These are phyloP conservation scores for Achatina immaculata DNA, from an alignment of 1,140 invertebrate genomes.

Conservation along the genomic window DNA sequence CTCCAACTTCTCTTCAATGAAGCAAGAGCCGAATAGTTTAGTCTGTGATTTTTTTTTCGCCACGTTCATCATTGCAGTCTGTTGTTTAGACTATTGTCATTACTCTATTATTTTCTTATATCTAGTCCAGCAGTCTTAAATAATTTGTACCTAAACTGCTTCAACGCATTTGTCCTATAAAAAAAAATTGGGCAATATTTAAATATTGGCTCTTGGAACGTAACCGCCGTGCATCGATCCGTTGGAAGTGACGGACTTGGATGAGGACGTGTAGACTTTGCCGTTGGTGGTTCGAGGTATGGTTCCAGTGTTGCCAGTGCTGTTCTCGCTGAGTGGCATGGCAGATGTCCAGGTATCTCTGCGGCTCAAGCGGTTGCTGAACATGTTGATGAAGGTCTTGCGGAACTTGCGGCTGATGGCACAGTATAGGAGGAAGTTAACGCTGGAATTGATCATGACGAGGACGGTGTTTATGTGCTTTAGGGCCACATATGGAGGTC, in stretches of 20 bases:
- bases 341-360: constrained; percentile 44
- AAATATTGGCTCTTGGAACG: constrained; percentile 11
- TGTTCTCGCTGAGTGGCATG: constrained; percentile 47
- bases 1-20: too few relatives aligned
- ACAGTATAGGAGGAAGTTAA: constrained; percentile 96
- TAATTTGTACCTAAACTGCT: too few relatives aligned
- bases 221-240: constrained; percentile 21
- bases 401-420: constrained; percentile 97
- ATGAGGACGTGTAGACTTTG: constrained; percentile 39
- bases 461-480: constrained; percentile 80
- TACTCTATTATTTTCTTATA: too few relatives aligned
- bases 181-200: not conserved
- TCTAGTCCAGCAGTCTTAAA: too few relatives aligned
- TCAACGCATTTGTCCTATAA: too few relatives aligned
- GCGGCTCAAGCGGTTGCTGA: constrained; percentile 40
- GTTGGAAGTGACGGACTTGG: constrained; percentile 24
- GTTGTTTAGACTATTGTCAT: too few relatives aligned
- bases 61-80: too few relatives aligned
- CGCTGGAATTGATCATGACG: constrained; percentile 93
- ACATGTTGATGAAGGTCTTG: constrained; percentile 36
- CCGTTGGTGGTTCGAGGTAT: constrained; percentile 33
- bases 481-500: constrained; percentile 38
- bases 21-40: too few relatives aligned
- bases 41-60: too few relatives aligned
- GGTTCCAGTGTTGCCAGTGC: constrained; percentile 38